Percentiles rank a stretch among this genome's conserved stretches.
phyloP scores from a whole-genome alignment of 2,888 invertebrate species.

The Dascillus cervinus region DNA sequence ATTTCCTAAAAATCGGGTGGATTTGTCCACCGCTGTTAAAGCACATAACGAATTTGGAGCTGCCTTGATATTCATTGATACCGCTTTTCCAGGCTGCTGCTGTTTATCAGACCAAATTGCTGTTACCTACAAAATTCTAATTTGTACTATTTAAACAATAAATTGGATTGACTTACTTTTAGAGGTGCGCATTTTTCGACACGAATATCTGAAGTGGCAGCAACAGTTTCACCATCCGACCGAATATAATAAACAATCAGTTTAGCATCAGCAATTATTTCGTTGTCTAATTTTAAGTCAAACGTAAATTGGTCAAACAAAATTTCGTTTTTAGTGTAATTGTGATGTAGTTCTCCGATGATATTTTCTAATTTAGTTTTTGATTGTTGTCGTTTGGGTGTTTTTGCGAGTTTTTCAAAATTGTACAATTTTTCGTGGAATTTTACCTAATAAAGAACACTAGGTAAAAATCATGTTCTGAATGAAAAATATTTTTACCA shows the following conservation, averaged over 20 bases:
- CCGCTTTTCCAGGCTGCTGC: conserved; percentile 45
- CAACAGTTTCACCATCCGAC: conserved; percentile 49
- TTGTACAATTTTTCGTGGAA: conserved; percentile 32
- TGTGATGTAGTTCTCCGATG: conserved; percentile 30
- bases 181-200: conserved; percentile 51
- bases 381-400: conserved; percentile 25
- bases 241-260: conserved; percentile 49
- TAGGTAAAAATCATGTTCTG: not conserved
- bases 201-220: conserved; percentile 45
- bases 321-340: conserved; percentile 25
- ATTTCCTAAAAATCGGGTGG: conserved; percentile 41
- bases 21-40: conserved; percentile 51
- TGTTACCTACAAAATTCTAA: conserved; percentile 27
- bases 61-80: conserved; percentile 45
- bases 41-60: conserved; percentile 51
- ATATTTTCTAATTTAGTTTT: conserved; percentile 28
- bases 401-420: conserved; percentile 26
- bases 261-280: conserved; percentile 44
- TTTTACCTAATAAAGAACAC: conserved; percentile 31
- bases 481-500: conserved; percentile 25
- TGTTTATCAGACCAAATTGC: conserved; percentile 43
- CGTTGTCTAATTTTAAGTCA: conserved; percentile 43
- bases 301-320: conserved; percentile 39
- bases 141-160: no score
- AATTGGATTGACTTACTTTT: no score